Base-by-base conservation (phyloP, 53 echinoderm and acorn worm genomes). In the Echinometra lucunter region DNA sequence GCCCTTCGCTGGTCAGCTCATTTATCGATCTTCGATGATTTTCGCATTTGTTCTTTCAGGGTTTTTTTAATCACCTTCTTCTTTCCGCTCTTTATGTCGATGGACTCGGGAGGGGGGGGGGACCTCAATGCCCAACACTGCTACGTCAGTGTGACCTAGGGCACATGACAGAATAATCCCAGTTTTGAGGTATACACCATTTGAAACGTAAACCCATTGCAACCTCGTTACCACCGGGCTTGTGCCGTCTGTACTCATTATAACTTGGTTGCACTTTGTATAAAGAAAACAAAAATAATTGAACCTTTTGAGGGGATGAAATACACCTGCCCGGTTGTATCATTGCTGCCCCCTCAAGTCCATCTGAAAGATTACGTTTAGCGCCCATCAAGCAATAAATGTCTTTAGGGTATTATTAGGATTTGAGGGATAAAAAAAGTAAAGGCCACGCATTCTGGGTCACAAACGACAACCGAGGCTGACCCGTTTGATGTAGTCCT, bases 381-480 rank as follows among this genome's bases (percentile, higher is more conserved):
- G n/a, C 53, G 37, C 49, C 53, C 53, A 85, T 85, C 85, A 85
- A 49, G 85, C 49, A 85, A 49, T 85, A 85, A 49, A 85, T 85
- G 85, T 49, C 85, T 85, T 85, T 28, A 85, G 85, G 85, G 85
- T 85, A 85, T 85, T 85, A 85, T 85, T 30, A 85, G 85, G 85
- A 85, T 85, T 85, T 85, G 49, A 49, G 49, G 49, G 12, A 49
- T n/a, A 28, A 83, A 85, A 45, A 28, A 49, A 35, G 78, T 45
- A 53, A 49, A 85, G 85, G 47, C 85, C 47, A 53, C 45, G 85
- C 85, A 47, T 53, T 85, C 85, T 85, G 85, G 85, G 85, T 85
- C 85, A 85, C 45, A n/a, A 80, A 85, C 15, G 38, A 78, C 78
- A 19, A 6, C 23, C 38, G 23, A 40, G 19, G 78, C 4, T 78